Conservation (phyloP, 1,140 invertebrate species). For the Lasioglossum baleicum region DNA sequence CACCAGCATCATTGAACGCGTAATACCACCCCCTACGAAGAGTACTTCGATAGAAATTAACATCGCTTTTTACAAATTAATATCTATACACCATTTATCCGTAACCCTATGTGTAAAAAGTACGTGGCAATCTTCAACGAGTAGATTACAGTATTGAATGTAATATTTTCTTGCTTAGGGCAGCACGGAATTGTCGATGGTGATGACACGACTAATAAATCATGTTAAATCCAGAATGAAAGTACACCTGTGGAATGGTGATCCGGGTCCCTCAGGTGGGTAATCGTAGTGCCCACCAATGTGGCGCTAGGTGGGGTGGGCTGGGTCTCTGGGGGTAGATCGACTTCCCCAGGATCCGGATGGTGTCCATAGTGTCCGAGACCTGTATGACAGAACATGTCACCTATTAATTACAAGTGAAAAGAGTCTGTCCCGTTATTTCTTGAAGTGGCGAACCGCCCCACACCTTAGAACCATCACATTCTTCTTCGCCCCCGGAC, state of each 20-base stretch:
- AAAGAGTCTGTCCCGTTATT: conserved; percentile 66
- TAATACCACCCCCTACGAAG: background rate
- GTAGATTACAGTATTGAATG: no score
- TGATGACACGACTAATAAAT: background rate
- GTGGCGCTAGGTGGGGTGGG: conserved; percentile 80
- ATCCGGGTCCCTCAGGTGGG: conserved; percentile 76
- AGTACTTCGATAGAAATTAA: background rate
- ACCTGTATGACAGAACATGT: conserved; percentile 80
- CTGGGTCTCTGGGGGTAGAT: conserved; percentile 78
- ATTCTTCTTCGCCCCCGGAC: background rate
- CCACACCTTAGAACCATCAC: conserved; percentile 59
- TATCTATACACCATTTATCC: background rate
- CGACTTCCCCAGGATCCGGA: conserved; percentile 78
- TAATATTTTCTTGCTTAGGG: background rate
- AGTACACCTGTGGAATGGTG: conserved; percentile 75
- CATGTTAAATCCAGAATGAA: background rate
- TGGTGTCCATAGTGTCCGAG: conserved; percentile 79
- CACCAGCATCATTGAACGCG: background rate
- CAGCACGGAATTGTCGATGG: background rate
- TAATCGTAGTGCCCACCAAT: conserved; percentile 79
- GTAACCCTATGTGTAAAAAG: no score
- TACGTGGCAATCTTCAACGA: no score
- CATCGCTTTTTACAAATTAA: background rate
- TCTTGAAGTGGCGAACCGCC: conserved; percentile 65
- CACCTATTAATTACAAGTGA: conserved; percentile 78